Conservation (phyloP, 2,113 vertebrate genomes). For the Gopherus flavomarginatus region DNA sequence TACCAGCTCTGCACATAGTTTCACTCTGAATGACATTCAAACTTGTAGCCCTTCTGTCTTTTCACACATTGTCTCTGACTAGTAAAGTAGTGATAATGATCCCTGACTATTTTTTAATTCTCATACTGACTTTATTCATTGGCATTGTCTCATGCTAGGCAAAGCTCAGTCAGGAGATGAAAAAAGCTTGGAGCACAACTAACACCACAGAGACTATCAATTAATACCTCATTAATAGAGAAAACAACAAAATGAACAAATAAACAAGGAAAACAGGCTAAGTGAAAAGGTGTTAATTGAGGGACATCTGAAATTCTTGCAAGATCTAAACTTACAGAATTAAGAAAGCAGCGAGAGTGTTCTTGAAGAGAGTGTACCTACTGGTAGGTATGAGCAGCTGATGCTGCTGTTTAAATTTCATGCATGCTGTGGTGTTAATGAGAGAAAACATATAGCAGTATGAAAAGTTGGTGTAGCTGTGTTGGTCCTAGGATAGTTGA, state of each 20-base stretch:
- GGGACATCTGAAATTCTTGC: conserved; percentile 23
- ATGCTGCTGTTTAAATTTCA: not conserved
- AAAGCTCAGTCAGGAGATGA: conserved; percentile 34
- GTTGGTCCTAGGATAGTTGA: not conserved
- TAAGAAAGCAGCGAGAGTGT: not conserved
- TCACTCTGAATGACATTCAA: conserved; percentile 6
- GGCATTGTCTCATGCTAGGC: conserved; percentile 36
- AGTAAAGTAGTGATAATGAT: conserved; percentile 42
- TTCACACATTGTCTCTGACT: conserved; percentile 58
- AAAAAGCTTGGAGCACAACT: conserved; percentile 39
- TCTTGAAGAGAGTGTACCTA: not conserved
- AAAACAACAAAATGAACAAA: conserved; percentile 65
- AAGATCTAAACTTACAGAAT: conserved; percentile 56
- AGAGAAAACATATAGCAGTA: not conserved
- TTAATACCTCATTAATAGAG: conserved; percentile 67
- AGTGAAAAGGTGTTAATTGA: conserved; percentile 73
- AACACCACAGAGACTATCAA: conserved; percentile 56
- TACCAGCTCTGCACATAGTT: conserved; percentile 10
- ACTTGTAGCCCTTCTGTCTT: conserved; percentile 35
- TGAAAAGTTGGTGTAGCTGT: not conserved
- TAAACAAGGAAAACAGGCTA: conserved; percentile 54
- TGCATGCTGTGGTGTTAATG: not conserved
- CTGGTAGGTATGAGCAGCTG: not conserved
- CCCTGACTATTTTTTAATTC: conserved; percentile 44
- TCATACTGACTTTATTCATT: conserved; percentile 55